These are phyloP conservation scores for Catharus ustulatus DNA, from an alignment of 2,797 vertebrate species.

Conservation along the genomic window DNA sequence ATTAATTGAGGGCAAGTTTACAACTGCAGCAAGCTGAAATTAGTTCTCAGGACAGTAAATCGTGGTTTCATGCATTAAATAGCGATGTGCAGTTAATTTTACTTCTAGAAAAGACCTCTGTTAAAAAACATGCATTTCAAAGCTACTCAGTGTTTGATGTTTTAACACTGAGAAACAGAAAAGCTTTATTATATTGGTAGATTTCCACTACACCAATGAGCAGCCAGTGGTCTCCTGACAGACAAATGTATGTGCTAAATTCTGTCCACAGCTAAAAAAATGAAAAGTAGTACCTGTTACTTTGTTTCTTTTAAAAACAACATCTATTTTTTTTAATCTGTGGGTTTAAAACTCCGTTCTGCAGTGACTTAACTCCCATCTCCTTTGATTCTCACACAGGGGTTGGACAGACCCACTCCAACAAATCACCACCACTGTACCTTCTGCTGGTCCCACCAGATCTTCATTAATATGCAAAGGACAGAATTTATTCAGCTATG, in stretches of 20 bases:
- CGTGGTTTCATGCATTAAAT: background rate
- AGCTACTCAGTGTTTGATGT: background rate
- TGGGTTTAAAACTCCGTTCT: background rate
- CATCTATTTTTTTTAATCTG: background rate
- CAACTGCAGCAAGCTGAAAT: conserved; percentile 20
- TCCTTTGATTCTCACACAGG: background rate
- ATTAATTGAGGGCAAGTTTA: conserved; percentile 34
- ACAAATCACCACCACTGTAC: background rate
- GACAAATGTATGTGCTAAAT: background rate
- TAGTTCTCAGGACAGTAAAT: conserved; percentile 40
- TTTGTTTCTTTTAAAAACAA: background rate
- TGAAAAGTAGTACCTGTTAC: background rate
- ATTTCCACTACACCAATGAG: background rate
- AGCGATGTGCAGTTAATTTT: conserved; percentile 6
- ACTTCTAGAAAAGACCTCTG: background rate
- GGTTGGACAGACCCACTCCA: background rate
- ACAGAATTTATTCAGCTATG: background rate
- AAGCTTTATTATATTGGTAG: background rate
- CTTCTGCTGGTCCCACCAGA: background rate
- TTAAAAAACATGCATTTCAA: background rate
- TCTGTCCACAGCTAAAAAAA: background rate
- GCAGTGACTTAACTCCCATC: background rate
- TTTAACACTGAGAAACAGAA: background rate
- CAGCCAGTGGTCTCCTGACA: background rate
- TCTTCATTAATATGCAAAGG: conserved; percentile 1